phyloP scores from a whole-genome alignment of 2,113 vertebrate genomes.

The Cervus canadensis region DNA sequence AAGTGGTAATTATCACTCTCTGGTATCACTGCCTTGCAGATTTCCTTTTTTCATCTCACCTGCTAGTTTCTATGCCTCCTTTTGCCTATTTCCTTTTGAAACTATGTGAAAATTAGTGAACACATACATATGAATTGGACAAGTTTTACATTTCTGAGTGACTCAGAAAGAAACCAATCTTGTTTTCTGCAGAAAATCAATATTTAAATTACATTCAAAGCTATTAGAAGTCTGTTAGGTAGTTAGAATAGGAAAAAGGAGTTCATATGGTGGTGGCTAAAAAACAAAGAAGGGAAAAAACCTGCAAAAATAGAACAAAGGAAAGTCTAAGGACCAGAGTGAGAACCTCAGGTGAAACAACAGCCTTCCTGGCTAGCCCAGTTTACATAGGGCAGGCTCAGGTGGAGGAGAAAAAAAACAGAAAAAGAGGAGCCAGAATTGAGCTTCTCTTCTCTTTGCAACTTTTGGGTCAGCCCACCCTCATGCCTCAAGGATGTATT shows the following conservation, averaged over 20 bases:
- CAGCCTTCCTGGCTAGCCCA: background rate
- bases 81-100: background rate
- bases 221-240: background rate
- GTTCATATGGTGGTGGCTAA: background rate
- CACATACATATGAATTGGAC: background rate
- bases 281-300: background rate
- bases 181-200: background rate
- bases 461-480: background rate
- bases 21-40: background rate
- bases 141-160: background rate
- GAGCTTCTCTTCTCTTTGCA: background rate
- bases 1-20: background rate
- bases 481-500: background rate
- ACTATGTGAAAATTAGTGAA: background rate
- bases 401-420: background rate
- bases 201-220: background rate
- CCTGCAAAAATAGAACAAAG: background rate
- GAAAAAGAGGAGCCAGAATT: background rate
- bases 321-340: background rate
- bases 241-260: background rate
- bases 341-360: background rate
- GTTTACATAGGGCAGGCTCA: background rate
- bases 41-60: background rate
- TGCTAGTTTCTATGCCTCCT: background rate
- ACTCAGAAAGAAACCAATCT: background rate